Conservation (phyloP, 2,797 vertebrate species). For the Miopithecus talapoin region DNA sequence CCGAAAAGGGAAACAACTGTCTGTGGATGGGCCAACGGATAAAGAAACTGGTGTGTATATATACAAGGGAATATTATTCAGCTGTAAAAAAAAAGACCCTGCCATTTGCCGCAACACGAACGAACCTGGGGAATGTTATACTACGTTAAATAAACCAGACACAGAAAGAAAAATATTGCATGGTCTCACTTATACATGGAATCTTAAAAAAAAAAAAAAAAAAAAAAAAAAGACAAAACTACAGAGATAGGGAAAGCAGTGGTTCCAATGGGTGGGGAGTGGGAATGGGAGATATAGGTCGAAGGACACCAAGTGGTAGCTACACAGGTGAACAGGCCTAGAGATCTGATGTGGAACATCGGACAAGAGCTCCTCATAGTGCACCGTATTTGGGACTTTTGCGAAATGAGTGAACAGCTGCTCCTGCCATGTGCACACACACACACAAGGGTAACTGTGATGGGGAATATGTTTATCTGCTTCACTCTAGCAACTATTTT, state of each 20-base stretch:
- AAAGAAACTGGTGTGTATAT: neutral
- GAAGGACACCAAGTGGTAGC: neutral
- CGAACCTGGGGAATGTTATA: no score
- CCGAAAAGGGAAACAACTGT: neutral
- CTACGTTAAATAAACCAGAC: neutral
- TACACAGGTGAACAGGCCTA: accelerated
- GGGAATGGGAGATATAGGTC: no score
- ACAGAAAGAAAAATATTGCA: neutral
- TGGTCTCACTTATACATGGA: neutral
- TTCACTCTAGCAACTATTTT: neutral
- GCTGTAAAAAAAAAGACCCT: neutral
- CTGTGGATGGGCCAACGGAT: neutral
- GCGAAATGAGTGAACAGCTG: neutral
- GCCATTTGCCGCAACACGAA: no score
- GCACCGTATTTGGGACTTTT: accelerated
- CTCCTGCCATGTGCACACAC: neutral
- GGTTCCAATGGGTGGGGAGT: neutral
- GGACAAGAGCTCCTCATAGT: accelerated
- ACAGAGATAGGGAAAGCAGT: neutral
- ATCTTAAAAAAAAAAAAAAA: neutral
- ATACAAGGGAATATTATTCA: neutral
- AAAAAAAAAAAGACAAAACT: no score
- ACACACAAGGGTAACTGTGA: neutral
- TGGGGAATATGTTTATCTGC: neutral
- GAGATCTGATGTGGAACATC: accelerated